phyloP scores from a whole-genome alignment of 1,140 invertebrate genomes.

The Drosophila sulfurigaster region DNA sequence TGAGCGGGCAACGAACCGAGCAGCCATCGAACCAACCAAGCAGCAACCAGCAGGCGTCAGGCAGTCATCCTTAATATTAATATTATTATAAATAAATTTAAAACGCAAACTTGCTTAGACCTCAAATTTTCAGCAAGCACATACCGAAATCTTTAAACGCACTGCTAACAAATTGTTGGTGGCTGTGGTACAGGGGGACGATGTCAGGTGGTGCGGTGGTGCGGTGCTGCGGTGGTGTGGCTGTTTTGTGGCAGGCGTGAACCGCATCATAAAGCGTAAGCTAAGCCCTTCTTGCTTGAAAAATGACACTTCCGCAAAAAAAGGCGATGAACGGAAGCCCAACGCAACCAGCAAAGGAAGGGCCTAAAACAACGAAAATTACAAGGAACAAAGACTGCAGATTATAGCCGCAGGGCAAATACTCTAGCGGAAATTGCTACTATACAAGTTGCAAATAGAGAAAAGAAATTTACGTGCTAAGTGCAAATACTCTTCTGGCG shows the following conservation, averaged over 20 bases:
- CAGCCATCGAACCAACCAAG: neutral
- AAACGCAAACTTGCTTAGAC: constrained; percentile 66
- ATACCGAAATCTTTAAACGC: constrained; percentile 10
- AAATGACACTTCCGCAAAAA: constrained; percentile 77
- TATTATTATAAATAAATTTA: constrained; percentile 80
- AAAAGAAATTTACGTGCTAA: neutral
- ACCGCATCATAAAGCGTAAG: constrained; percentile 68
- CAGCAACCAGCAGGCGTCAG: neutral
- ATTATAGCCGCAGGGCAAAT: neutral
- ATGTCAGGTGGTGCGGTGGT: neutral
- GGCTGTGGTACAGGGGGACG: neutral
- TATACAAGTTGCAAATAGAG: neutral
- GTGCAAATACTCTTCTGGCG: too few relatives aligned
- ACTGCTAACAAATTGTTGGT: constrained; percentile 23
- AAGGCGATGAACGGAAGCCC: constrained; percentile 47
- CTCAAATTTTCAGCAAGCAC: constrained; percentile 57
- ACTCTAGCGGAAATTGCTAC: constrained; percentile 1
- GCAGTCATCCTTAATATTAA: constrained; percentile 72
- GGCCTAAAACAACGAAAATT: constrained; percentile 80
- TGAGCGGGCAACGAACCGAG: constrained; percentile 30
- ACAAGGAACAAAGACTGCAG: constrained; percentile 33
- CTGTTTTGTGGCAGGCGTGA: constrained; percentile 60
- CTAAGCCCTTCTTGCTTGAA: constrained; percentile 78
- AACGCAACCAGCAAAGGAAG: constrained; percentile 43
- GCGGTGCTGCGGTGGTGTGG: neutral